Conservation (phyloP, 2,797 vertebrate genomes). For the Myiothlypis coronata region DNA sequence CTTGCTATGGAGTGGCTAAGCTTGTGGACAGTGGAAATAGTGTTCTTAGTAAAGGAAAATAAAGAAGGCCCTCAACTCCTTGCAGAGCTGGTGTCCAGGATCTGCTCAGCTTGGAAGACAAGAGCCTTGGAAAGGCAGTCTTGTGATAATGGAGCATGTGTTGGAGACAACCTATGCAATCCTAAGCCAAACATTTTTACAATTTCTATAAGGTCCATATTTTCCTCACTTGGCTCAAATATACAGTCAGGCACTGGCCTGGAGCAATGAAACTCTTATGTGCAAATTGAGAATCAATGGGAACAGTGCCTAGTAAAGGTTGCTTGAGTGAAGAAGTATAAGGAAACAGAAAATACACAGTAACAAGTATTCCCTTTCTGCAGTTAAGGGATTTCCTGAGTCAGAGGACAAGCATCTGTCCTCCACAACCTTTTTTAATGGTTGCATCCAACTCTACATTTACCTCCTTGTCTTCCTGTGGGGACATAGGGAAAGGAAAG, state of each 20-base stretch:
- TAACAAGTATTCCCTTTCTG: not conserved
- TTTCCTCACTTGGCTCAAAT: not conserved
- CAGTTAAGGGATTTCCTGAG: not conserved
- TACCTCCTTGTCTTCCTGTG: not conserved
- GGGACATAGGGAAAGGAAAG: not conserved
- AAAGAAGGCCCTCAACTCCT: not conserved
- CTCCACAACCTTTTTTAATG: not conserved
- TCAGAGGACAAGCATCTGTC: not conserved
- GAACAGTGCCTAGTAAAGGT: not conserved
- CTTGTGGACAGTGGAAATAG: not conserved
- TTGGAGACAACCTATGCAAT: not conserved
- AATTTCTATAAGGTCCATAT: not conserved
- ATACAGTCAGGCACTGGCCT: not conserved
- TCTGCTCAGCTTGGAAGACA: not conserved
- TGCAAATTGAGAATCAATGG: not conserved
- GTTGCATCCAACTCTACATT: not conserved
- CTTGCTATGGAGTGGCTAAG: not conserved
- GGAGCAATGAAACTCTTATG: not conserved
- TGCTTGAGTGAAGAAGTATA: not conserved
- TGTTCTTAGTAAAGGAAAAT: not conserved
- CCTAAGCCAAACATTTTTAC: not conserved
- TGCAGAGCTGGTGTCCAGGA: not conserved
- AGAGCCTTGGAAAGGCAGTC: not conserved
- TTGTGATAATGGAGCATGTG: not conserved
- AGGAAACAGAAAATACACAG: not conserved